These are phyloP conservation scores for Hartigia nigra DNA, from an alignment of 2,888 invertebrate genomes.

Conservation along the genomic window DNA sequence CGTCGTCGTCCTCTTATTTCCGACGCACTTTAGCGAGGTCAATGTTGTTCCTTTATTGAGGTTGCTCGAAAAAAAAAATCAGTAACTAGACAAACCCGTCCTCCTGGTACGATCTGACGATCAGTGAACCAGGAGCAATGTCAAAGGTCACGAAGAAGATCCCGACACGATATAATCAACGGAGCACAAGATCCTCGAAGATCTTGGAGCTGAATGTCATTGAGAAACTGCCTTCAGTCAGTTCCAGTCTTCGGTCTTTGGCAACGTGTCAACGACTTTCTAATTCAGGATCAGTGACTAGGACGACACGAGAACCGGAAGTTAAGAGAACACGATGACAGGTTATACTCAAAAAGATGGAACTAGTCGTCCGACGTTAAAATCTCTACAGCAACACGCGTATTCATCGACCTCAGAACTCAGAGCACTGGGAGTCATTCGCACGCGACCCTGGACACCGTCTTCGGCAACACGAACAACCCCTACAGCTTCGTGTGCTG, in stretches of 20 bases:
- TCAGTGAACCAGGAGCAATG: background rate
- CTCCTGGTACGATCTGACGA: background rate
- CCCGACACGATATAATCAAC: background rate
- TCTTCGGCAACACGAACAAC: background rate
- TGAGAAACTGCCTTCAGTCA: background rate
- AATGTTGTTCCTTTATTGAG: constrained; percentile 9
- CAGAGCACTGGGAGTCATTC: background rate
- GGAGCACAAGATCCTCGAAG: background rate
- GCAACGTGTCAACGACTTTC: background rate
- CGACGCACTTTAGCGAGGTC: constrained; percentile 55
- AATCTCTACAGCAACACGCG: background rate
- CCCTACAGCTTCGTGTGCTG: background rate
- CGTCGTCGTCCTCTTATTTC: constrained; percentile 33
- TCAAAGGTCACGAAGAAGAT: background rate
- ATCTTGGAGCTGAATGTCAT: background rate
- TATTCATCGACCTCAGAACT: background rate
- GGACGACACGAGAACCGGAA: background rate
- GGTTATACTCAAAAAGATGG: background rate
- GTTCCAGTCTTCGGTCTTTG: background rate
- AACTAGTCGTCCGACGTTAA: background rate
- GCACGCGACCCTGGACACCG: background rate
- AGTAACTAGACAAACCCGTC: background rate
- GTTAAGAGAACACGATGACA: background rate
- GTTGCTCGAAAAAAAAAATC: background rate
- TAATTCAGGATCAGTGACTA: background rate